Percentiles rank a stretch among this genome's conserved stretches.
These are phyloP conservation scores for Brachionus sp. DNA, from an alignment of 1,140 invertebrate species.

Conservation along the genomic window DNA sequence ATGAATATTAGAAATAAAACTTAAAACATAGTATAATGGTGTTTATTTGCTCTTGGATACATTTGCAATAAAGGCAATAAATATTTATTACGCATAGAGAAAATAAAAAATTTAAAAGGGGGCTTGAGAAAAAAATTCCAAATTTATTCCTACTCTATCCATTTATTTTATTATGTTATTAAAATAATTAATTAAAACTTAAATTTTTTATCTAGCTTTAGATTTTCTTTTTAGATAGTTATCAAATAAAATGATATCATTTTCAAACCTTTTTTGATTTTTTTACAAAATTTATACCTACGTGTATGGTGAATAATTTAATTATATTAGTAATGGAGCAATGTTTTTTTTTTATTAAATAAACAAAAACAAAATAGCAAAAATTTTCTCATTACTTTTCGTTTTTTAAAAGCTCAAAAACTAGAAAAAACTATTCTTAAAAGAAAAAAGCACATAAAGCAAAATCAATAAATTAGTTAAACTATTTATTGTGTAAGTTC, in stretches of 20 bases:
- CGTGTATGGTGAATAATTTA: background rate
- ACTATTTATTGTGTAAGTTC: background rate
- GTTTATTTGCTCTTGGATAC: constrained; percentile 28
- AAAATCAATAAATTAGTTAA: background rate
- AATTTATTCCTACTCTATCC: too few species aligned
- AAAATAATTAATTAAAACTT: too few species aligned
- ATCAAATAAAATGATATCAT: too few species aligned
- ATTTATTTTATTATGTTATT: too few species aligned
- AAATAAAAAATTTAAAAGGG: background rate
- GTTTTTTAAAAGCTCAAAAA: background rate
- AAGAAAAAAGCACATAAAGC: background rate
- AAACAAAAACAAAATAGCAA: background rate
- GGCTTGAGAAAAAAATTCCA: background rate
- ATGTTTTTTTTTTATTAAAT: background rate
- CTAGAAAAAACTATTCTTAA: background rate
- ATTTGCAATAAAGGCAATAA: constrained; percentile 18
- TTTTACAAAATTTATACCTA: background rate
- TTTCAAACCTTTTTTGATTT: background rate
- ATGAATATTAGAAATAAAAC: background rate
- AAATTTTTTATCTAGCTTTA: too few species aligned
- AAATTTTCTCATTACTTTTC: background rate
- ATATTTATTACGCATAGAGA: constrained; percentile 19
- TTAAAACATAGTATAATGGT: background rate
- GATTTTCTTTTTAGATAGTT: too few species aligned
- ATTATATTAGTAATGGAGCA: background rate